Base-by-base conservation (phyloP, 2,888 invertebrate species). In the Esperia sulphurella region DNA sequence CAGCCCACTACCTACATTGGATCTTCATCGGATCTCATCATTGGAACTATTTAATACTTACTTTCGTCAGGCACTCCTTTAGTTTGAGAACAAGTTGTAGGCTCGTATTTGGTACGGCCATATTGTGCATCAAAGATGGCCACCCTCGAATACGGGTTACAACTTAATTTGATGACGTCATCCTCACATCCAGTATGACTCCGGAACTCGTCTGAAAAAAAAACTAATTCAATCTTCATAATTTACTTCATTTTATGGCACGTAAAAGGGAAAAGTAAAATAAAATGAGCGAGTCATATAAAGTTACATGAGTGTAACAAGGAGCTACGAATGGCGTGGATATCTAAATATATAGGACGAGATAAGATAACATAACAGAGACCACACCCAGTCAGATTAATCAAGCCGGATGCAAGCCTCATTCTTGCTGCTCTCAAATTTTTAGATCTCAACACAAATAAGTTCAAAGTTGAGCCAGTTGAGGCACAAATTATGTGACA, bases 81-180 rank as follows among this genome's bases (percentile, higher is more conserved):
- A 0, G 94, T 93, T 65, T 95, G 94, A 10, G 94, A 94, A 76
- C 96, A 96, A 56, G 93, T 93, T 41, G 93, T 91, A 52, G 94
- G 93, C 73, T 96, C 96, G 62, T 94, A 94, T 51, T 94, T 93
- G 0, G 94, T 94, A 54, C 96, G 92, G 1, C 98, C 98, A 73
- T 95, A 98, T 76, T 94, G 92, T 21, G 97, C 97, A 53, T 96
- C 96, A 80, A 95, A 96, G 61, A 98, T 94, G 43, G 96, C 96
- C 45, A 98, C 93, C 65, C 97, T 92, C 8, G 94, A 93, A 72
- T 94, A 93, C 37, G 94, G 94, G 79, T 94, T 93, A 86, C 98
- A 98, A 71, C 92, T 92, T 64, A 98, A 90, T 72, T 93, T 93
- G 77, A 97, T 92, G 61, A 93, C 91, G 60, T 97, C 95, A 65